Base-by-base conservation (phyloP, 2,113 vertebrate genomes). In the Corvus moneduloides region DNA sequence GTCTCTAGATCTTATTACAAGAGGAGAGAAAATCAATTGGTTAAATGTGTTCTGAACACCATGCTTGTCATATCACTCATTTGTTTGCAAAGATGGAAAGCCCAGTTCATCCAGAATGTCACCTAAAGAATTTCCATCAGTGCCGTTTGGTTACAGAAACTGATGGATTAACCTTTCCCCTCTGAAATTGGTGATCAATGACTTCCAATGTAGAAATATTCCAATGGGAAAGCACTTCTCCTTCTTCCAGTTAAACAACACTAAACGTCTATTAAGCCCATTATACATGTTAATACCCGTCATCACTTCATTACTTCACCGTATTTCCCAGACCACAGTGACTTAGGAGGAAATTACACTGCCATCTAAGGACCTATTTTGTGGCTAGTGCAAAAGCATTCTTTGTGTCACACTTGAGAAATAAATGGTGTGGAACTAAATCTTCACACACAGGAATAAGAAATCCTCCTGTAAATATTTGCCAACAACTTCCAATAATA, bases 1-100 rank as follows among this genome's bases (percentile, higher is more conserved):
- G 98, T 99, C 99, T 99, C 98, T 97, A 98, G 98, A 98, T 98
- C 98, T 98, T 99, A 99, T 99, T 99, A 99, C 97, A 98, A 98
- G 97, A 96, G 94, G 98, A 99, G 98, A 98, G 98, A 98, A 99
- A 99, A 99, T 99, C 99, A 99, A 99, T 99, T 99, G 98, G 97
- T 98, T 98, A 98, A 99, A 99, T 99, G 98, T 98, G 98, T 98
- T 98, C 98, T 98, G 98, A 98, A 98, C 98, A 98, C 98, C 97
- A 96, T 96, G 89, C 98, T 98, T 99, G 99, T 99, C 99, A 99
- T 99, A 99, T 99, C 99, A 99, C 98, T 99, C 99, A 99, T 99
- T 98, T 98, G 98, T 98, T 98, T 98, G 98, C 97, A 98, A 98
- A 98, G 98, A 98, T 97, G 97, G 98, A 98, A 97, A 98, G 98